Percentiles rank a stretch among this genome's conserved stretches.
Evolutionary conservation across 2,888 invertebrate genomes (phyloP).

Genomic region (Adelognathus sp.): DNA sequence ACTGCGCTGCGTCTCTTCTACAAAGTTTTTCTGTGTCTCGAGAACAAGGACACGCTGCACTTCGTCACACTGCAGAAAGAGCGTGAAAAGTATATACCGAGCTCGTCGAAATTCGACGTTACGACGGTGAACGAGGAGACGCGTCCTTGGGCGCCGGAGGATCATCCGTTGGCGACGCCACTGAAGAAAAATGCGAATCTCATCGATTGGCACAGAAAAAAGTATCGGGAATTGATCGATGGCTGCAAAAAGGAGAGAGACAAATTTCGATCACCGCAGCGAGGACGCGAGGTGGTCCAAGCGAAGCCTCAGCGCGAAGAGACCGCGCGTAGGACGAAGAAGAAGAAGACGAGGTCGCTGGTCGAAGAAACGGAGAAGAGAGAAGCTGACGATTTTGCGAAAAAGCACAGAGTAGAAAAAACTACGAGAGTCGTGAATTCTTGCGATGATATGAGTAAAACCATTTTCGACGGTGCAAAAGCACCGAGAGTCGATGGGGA

Average conservation of each 20-base stretch:
- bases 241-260: slow-evolving; percentile 81
- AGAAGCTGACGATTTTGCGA: slow-evolving; percentile 59
- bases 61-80: slow-evolving; percentile 82
- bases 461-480: neutral
- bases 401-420: slow-evolving; percentile 51
- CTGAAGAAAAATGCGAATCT: slow-evolving; percentile 82
- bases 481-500: slow-evolving; percentile 34
- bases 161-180: slow-evolving; percentile 80
- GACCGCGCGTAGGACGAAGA: neutral
- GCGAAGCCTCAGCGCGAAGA: neutral
- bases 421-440: neutral
- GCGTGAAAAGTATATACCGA: slow-evolving; percentile 68
- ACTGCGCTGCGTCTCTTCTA: slow-evolving; percentile 84
- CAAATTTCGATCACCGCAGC: slow-evolving; percentile 69
- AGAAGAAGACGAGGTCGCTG: neutral
- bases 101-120: slow-evolving; percentile 71
- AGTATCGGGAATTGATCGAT: slow-evolving; percentile 81
- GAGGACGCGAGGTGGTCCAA: neutral
- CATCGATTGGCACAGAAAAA: slow-evolving; percentile 84
- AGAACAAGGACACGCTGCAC: slow-evolving; percentile 83
- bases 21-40: slow-evolving; percentile 84
- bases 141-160: slow-evolving; percentile 30
- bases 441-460: slow-evolving; percentile 22
- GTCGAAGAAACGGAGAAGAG: slow-evolving; percentile 23
- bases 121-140: slow-evolving; percentile 64